These are phyloP conservation scores for Lumbricus terrestris DNA, from an alignment of 2,888 invertebrate genomes.

Conservation along the genomic window DNA sequence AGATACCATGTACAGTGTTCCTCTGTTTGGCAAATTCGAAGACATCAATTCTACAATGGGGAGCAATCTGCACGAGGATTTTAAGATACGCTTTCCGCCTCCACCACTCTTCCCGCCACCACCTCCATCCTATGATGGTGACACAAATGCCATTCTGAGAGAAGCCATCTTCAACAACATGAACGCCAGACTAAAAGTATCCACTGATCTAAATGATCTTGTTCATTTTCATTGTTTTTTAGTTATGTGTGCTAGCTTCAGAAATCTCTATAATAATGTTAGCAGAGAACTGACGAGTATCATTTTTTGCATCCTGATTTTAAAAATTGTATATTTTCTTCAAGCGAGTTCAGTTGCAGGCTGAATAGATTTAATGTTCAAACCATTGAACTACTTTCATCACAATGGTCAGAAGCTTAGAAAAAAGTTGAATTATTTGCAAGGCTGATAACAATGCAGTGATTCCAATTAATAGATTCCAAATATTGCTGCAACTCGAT, in stretches of 20 bases:
- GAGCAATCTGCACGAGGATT: slow-evolving; percentile 16
- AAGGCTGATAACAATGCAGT: not conserved
- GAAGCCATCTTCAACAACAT: slow-evolving; percentile 35
- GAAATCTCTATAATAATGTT: not conserved
- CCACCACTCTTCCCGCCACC: slow-evolving; percentile 39
- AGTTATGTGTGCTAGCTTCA: not conserved
- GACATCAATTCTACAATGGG: not conserved
- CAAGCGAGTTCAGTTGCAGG: not conserved
- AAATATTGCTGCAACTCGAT: too few species aligned
- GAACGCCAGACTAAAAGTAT: slow-evolving; percentile 25
- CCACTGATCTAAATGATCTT: not conserved
- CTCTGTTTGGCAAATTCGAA: slow-evolving; percentile 8
- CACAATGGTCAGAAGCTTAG: too few species aligned
- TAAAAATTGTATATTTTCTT: not conserved
- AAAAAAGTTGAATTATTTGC: not conserved
- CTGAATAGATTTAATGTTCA: too few species aligned
- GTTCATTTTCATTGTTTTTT: not conserved
- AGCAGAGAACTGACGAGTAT: not conserved
- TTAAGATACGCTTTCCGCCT: slow-evolving; percentile 30
- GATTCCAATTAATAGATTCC: too few species aligned
- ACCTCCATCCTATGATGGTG: slow-evolving; percentile 34
- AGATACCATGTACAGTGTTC: slow-evolving; percentile 16
- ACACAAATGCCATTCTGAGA: slow-evolving; percentile 34
- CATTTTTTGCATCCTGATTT: not conserved
- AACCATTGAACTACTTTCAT: too few species aligned